Evolutionary conservation across 2,888 invertebrate genomes (phyloP), one percentile per base, ranked within the genome.

Genomic region (Loripinus fragilis): DNA sequence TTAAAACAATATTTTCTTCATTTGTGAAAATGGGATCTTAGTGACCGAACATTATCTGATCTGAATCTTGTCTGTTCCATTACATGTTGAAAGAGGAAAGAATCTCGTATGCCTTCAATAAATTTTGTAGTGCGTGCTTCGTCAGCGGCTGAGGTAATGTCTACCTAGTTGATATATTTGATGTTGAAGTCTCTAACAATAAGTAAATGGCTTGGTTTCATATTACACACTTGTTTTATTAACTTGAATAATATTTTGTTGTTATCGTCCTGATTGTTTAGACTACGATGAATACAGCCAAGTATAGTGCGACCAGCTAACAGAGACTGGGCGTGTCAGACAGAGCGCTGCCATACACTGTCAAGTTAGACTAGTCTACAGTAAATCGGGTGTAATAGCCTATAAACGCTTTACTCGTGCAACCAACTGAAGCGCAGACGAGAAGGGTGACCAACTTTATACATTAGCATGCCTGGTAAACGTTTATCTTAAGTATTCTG

Each of bases 21-120:
- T 70, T 50, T 20, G 70, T 70, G 20, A 70, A 70, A 30, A 70
- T 35, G 7, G 50, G 23, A 45, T 52, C 48, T 70, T 33, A 52
- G 23, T 30, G 35, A 52, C 20, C 35, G 70, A 30, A 20, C 35
- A 33, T 38, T 70, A 17, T 35, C 50, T 28, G 30, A 28, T 50
- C 30, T 70, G 12, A n/a, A 30, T 52, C 70, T 70, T 12, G 70
- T 70, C 12, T 28, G 38, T 50, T 52, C 70, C 1, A 5, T 1
- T 7, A 52, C 35, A 70, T 70, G 52, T 20, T 52, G 70, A 15
- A 45, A 33, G 8, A 70, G 38, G n/a, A 17, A 68, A 42, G 20
- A 2, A 12, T 52, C 70, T 30, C 52, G 30, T 15, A 70, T 33
- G 38, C 50, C 50, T 30, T 70, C 70, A n/a, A n/a, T n/a, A n/a